phyloP scores from a whole-genome alignment of 2,888 invertebrate species.

The Caenorhabditis uteleia region DNA sequence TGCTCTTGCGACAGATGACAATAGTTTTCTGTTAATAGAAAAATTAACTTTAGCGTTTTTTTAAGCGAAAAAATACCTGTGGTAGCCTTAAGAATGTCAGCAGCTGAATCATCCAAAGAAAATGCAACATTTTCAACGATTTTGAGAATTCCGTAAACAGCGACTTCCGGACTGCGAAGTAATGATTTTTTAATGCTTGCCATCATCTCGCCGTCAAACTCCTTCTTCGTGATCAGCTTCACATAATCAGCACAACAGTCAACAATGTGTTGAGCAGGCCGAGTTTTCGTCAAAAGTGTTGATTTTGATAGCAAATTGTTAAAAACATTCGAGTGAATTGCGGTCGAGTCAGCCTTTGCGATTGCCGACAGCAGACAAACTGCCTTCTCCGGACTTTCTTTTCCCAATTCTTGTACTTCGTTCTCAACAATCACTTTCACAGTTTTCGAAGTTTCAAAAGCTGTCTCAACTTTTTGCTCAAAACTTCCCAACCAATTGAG shows the following conservation, averaged over 20 bases:
- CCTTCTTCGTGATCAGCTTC: slow-evolving; percentile 17
- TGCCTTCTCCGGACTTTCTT: slow-evolving; percentile 20
- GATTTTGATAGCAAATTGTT: slow-evolving; percentile 33
- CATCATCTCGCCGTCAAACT: slow-evolving; percentile 79
- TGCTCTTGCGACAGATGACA: no score
- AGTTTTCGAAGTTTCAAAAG: background rate
- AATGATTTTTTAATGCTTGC: slow-evolving; percentile 89
- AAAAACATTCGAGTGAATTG: slow-evolving; percentile 7
- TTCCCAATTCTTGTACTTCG: background rate
- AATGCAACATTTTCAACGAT: slow-evolving; percentile 27
- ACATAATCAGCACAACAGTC: background rate
- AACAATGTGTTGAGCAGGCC: slow-evolving; percentile 32
- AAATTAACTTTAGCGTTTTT: no score
- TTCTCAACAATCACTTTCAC: slow-evolving; percentile 4
- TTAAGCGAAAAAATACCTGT: no score
- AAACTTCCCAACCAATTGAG: slow-evolving; percentile 17
- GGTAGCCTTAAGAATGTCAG: slow-evolving; percentile 36
- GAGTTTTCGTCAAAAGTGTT: slow-evolving; percentile 26
- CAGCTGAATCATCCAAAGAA: slow-evolving; percentile 29
- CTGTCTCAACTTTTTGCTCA: slow-evolving; percentile 13
- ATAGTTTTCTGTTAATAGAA: no score
- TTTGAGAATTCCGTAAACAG: slow-evolving; percentile 73
- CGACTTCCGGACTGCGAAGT: slow-evolving; percentile 90
- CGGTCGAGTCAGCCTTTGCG: background rate
- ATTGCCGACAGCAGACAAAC: slow-evolving; percentile 24